These are phyloP conservation scores for Megatriorchis doriae DNA, from an alignment of 2,113 vertebrate genomes.

Conservation along the genomic window DNA sequence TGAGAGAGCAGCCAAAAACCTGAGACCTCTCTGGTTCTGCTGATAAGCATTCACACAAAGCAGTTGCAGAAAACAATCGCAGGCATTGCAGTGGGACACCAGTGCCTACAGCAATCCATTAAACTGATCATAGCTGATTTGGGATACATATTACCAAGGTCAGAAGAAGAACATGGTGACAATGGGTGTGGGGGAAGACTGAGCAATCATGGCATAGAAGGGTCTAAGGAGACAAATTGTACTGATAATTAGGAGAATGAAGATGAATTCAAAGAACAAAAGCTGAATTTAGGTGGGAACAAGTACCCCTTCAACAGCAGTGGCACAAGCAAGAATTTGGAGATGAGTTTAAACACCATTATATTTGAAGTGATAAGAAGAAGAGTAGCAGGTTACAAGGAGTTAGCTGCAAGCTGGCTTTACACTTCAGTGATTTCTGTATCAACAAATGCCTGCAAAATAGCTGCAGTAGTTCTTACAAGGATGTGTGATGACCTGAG, in stretches of 20 bases:
- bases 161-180: not conserved
- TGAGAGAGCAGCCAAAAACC: not conserved
- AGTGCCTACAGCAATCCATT: not conserved
- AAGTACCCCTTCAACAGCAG: not conserved
- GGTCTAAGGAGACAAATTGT: not conserved
- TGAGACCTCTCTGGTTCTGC: not conserved
- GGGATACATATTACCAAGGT: not conserved
- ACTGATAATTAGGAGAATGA: not conserved
- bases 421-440: not conserved
- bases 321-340: not conserved
- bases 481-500: not conserved
- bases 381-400: not conserved
- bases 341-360: not conserved
- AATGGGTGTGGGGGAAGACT: not conserved
- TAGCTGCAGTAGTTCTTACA: not conserved
- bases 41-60: not conserved
- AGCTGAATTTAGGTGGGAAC: not conserved
- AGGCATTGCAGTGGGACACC: not conserved
- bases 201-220: not conserved
- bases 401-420: not conserved
- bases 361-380: not conserved
- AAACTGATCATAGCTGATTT: not conserved
- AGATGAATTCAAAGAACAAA: not conserved
- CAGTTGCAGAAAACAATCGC: not conserved
- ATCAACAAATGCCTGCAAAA: not conserved